A percentile compares a stretch with the other conserved stretches of the same genome.
Conservation (phyloP, 2,113 vertebrate species). For the Eurypyga helias region DNA sequence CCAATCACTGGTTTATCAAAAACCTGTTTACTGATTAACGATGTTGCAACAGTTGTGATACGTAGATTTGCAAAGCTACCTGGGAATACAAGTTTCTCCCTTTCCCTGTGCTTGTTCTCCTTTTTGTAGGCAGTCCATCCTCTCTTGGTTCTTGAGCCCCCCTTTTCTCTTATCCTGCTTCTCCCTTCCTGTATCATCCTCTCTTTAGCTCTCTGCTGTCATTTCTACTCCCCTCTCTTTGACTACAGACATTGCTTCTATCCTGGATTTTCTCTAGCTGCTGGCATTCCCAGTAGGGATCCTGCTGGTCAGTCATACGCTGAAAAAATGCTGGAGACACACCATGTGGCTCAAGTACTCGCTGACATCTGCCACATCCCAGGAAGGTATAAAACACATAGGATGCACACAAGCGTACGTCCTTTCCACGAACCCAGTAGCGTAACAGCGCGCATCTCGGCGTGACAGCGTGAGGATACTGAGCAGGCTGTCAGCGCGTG, state of each 20-base stretch:
- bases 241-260: neutral
- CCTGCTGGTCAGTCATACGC: neutral
- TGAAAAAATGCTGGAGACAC: neutral
- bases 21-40: neutral
- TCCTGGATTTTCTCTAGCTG: neutral
- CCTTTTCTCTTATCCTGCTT: neutral
- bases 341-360: neutral
- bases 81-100: neutral
- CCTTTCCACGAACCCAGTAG: neutral
- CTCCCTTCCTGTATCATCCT: neutral
- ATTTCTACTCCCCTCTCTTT: neutral
- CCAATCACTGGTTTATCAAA: neutral
- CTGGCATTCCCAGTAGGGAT: neutral
- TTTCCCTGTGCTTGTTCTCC: neutral
- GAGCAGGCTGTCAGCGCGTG: neutral
- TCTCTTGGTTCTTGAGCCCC: neutral
- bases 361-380: neutral
- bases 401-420: neutral
- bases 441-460: neutral
- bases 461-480: neutral
- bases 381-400: neutral
- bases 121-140: neutral
- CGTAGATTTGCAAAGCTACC: neutral
- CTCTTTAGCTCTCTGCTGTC: neutral
- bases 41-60: neutral